Evolutionary conservation across 2,888 invertebrate genomes (phyloP), one percentile per base, ranked within the genome.

Genomic region (Ophraella communa): DNA sequence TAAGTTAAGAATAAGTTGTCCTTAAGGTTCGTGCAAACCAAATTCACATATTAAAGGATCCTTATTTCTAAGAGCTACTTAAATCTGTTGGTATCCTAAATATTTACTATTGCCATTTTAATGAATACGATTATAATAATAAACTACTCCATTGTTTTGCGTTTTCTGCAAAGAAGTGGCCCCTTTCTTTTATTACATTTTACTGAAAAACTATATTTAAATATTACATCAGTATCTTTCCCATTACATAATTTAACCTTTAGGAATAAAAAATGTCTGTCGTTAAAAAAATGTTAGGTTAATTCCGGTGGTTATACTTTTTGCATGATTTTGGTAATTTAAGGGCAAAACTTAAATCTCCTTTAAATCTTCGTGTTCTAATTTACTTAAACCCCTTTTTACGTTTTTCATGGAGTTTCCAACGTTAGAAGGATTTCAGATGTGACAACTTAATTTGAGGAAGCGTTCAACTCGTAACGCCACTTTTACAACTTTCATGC

Each of bases 341-440:
- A 27, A 51, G 27, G 14, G 49, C 24, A 51, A 51, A 51, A 51
- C 49, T 51, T 51, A 17, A 51, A 51, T 51, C 49, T 51, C 49
- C 27, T 10, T 51, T 51, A 51, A 51, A 51, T 51, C 49, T 51
- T 49, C 23, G 11, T 4, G 58, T 58, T 59, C 42, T 59, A 39
- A 59, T 51, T 59, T 24, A 57, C 39, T 59, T 39, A 51, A 11
- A 21, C 18, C 47, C 11, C 58, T 59, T 51, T 51, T 59, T 35
- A n/a, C 39, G 58, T 59, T 35, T 59, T 59, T 59, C 49, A 59
- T 51, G 51, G 39, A 51, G 18, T 59, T 39, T 59, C 17, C 23
- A 24, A 24, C 51, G 58, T 39, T 58, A 59, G 51, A 20, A 27
- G 58, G 58, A 49, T 49, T 49, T 58, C 47, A 58, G 47, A 39